phyloP scores from a whole-genome alignment of 2,797 vertebrate species.

The Eurystomus glaucurus region DNA sequence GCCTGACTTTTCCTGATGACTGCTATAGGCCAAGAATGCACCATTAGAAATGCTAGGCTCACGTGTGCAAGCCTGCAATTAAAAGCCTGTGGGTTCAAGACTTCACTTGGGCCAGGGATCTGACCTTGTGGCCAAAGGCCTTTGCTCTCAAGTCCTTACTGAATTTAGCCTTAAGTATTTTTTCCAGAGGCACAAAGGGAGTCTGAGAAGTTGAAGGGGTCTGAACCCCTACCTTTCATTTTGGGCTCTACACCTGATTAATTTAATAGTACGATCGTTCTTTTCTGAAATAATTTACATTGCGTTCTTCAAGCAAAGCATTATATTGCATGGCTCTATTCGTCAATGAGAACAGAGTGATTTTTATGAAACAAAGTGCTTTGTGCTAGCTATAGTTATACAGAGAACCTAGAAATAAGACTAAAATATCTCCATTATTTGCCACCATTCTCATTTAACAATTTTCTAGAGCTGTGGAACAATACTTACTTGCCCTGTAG shows the following conservation, averaged over 20 bases:
- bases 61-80: neutral
- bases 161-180: neutral
- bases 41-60: fast-evolving
- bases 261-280: neutral
- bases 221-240: neutral
- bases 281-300: neutral
- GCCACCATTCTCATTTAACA: neutral
- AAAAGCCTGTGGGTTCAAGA: neutral
- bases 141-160: neutral
- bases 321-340: neutral
- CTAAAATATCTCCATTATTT: neutral
- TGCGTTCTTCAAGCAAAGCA: neutral
- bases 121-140: neutral
- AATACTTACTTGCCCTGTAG: neutral
- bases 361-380: neutral
- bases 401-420: neutral
- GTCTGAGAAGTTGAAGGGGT: neutral
- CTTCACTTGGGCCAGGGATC: neutral
- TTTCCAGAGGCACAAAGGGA: neutral
- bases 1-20: neutral
- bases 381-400: neutral
- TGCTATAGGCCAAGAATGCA: fast-evolving
- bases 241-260: neutral
- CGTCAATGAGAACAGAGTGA: neutral
- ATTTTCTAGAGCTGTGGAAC: neutral